These are phyloP conservation scores for Neotoxoptera formosana DNA, from an alignment of 1,140 invertebrate species.

Conservation along the genomic window DNA sequence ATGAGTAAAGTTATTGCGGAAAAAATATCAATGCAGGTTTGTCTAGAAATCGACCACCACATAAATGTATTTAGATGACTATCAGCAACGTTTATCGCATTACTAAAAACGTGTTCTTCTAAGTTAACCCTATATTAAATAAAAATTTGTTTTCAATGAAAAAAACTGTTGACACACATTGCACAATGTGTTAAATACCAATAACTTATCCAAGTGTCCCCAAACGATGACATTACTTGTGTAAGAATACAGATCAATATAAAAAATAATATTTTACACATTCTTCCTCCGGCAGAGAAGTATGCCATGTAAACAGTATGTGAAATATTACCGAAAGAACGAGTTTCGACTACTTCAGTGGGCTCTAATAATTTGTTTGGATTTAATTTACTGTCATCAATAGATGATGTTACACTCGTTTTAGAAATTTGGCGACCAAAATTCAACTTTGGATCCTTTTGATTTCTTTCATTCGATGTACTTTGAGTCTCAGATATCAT, in stretches of 20 bases:
- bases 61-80: neutral
- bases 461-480: neutral
- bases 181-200: constrained; percentile 68
- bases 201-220: constrained; percentile 80
- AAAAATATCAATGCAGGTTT: constrained; percentile 69
- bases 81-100: neutral
- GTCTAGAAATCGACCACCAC: constrained; percentile 49
- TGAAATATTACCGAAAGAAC: constrained; percentile 63
- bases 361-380: constrained; percentile 54
- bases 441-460: neutral
- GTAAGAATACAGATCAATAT: constrained; percentile 71
- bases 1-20: constrained; percentile 71
- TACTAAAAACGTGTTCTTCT: constrained; percentile 63
- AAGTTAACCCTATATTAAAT: constrained; percentile 66
- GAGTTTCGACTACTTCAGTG: constrained; percentile 57
- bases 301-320: constrained; percentile 73
- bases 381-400: constrained; percentile 54
- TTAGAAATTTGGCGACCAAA: constrained; percentile 59
- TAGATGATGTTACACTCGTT: constrained; percentile 60
- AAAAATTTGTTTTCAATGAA: neutral
- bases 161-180: neutral
- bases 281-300: constrained; percentile 73
- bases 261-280: constrained; percentile 68
- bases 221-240: constrained; percentile 74
- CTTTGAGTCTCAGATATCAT: no score